Evolutionary conservation across 2,888 invertebrate genomes (phyloP).

Genomic region (Sarcophaga variegata): DNA sequence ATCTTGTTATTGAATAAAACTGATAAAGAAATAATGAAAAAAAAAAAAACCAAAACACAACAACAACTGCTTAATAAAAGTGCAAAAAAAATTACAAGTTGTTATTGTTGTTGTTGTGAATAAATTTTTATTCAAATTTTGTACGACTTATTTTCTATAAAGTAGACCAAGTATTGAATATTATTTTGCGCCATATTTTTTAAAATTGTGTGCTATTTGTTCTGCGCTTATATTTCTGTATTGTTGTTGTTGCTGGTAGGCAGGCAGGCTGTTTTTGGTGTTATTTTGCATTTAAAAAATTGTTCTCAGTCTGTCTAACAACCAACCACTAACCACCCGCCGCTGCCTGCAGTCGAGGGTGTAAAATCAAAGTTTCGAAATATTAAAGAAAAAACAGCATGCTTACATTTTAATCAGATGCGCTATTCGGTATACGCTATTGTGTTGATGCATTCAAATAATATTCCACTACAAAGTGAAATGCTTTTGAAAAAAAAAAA

Average conservation of each 20-base stretch:
- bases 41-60: not conserved
- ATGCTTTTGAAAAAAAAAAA: not conserved
- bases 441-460: not conserved
- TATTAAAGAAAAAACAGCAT: conserved; percentile 45
- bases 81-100: not conserved
- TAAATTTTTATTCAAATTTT: conserved; percentile 68
- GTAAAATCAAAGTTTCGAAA: conserved; percentile 42
- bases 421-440: not conserved
- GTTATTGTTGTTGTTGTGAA: conserved; percentile 25
- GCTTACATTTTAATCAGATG: conserved; percentile 44
- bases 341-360: conserved; percentile 17
- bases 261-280: not conserved
- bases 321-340: not conserved
- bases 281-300: conserved; percentile 40
- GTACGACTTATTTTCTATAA: conserved; percentile 56
- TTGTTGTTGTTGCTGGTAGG: not conserved
- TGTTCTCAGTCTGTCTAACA: not conserved
- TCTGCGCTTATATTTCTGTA: conserved; percentile 18
- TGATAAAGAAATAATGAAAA: not conserved
- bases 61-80: not conserved
- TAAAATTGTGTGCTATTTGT: conserved; percentile 48
- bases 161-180: conserved; percentile 72
- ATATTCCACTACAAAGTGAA: conserved; percentile 3
- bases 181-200: conserved; percentile 68
- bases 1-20: conserved; percentile 5